Evolutionary conservation across 1,140 invertebrate species (phyloP), one percentile per base, ranked within the genome.

Genomic region (Oppia nitens): DNA sequence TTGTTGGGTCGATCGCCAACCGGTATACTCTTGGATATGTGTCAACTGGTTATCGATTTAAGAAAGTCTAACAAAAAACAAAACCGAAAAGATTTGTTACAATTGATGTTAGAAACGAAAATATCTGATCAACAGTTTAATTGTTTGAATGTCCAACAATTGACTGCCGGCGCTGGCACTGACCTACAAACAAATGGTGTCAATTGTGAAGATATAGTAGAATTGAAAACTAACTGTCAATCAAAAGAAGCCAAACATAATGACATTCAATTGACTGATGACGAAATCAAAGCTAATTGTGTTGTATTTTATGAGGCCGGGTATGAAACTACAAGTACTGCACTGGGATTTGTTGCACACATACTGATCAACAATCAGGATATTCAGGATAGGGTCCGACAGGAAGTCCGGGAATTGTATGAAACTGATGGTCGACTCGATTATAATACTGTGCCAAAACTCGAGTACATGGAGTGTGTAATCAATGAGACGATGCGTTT

Each of bases 381-480:
- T 3, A 60, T 66, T 23, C 73, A 76, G 60, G 66, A 75, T 2
- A 67, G 63, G 56, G 47, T 76, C 0, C 63, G 66, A 27, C 47
- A 71, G 27, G 74, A 75, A 61, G 69, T 75, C 0, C 21, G 49
- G 28, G 53, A 56, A n/a, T 14, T 63, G 0, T 24, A 59, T 9
- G 45, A 53, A 32, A 24, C 55, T 25, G 57, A 63, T 32, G 52
- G 28, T 3, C 23, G 60, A 27, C 28, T 64, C 52, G 47, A 62
- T 32, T 65, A 67, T 47, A 64, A 67, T 28, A 63, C 60, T 11
- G 27, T 69, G 2, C 60, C 53, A 14, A 58, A 66, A 25, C 55
- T 75, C 6, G 55, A 61, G 20, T 74, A 72, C 58, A 56, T 75
- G 56, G 71, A 74, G 45, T 67, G 68, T 47, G 68, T 74, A 6